phyloP scores from a whole-genome alignment of 2,888 invertebrate genomes.

The Ennomos erosarius region DNA sequence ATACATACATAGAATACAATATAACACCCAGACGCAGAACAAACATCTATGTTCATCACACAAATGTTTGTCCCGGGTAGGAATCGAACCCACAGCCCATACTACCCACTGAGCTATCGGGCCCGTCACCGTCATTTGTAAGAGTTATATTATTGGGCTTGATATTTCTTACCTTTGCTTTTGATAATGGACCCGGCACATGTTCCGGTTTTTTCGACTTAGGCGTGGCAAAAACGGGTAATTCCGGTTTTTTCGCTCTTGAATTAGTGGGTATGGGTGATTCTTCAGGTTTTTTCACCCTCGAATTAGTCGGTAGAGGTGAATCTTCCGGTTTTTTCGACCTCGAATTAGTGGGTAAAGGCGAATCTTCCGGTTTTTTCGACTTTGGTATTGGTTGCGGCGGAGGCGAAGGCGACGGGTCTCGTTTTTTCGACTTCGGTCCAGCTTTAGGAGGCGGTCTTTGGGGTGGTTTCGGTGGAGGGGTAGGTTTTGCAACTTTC shows the following conservation, averaged over 20 bases:
- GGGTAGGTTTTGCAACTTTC: constrained; percentile 9
- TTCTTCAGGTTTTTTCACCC: constrained; percentile 1
- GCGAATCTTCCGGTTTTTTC: constrained; percentile 4
- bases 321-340: neutral
- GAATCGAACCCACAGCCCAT: no score
- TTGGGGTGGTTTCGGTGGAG: neutral
- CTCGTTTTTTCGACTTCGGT: constrained; percentile 12
- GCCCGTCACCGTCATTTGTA: no score
- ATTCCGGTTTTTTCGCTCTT: neutral
- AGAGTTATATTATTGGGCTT: no score
- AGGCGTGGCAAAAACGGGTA: neutral
- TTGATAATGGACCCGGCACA: neutral
- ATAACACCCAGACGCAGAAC: no score
- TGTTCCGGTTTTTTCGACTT: neutral
- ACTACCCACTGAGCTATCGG: no score
- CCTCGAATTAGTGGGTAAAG: neutral
- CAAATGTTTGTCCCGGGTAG: no score
- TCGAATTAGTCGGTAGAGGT: neutral
- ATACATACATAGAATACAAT: no score
- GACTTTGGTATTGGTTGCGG: neutral
- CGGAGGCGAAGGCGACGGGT: neutral
- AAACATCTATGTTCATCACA: no score
- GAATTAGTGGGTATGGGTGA: neutral
- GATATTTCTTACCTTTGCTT: constrained; percentile 6
- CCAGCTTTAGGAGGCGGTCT: constrained; percentile 4